Conservation (phyloP, 1,140 invertebrate species). For the Sogatella furcifera region DNA sequence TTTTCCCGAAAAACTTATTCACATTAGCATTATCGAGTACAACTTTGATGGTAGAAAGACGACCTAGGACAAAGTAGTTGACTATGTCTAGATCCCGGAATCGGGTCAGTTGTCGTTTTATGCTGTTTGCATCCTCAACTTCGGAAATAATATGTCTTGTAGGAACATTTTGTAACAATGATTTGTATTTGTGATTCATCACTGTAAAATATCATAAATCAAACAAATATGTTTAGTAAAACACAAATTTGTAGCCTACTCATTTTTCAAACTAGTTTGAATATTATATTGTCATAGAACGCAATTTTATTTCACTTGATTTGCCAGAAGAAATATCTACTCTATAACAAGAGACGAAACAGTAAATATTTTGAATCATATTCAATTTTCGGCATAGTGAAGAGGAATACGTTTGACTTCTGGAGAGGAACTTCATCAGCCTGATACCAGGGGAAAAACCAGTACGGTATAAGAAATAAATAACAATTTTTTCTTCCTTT, state of each 20-base stretch:
- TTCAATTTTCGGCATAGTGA: no score
- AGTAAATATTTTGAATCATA: no score
- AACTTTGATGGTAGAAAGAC: constrained; percentile 50
- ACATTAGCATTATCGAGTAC: constrained; percentile 46
- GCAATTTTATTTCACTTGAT: no score
- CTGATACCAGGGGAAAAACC: no score
- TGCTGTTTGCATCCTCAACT: constrained; percentile 39
- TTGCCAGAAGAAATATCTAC: not conserved
- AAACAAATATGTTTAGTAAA: constrained; percentile 2
- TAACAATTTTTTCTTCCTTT: no score
- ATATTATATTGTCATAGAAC: no score
- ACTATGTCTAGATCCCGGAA: constrained; percentile 73
- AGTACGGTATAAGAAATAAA: no score
- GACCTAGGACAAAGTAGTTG: constrained; percentile 75
- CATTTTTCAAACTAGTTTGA: no score
- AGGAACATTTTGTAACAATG: constrained; percentile 73
- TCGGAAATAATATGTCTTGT: constrained; percentile 72
- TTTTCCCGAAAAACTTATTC: constrained; percentile 35
- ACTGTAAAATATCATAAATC: constrained; percentile 36
- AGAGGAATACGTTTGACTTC: no score
- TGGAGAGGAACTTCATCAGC: no score
- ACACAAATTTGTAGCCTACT: no score
- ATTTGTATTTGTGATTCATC: constrained; percentile 89
- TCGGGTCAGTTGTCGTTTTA: constrained; percentile 51
- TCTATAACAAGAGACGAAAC: no score